Percentiles rank a stretch among this genome's conserved stretches.
Evolutionary conservation across 92 coral and sea anemone species (phyloP).

Genomic region (Scolanthus callimorphus): DNA sequence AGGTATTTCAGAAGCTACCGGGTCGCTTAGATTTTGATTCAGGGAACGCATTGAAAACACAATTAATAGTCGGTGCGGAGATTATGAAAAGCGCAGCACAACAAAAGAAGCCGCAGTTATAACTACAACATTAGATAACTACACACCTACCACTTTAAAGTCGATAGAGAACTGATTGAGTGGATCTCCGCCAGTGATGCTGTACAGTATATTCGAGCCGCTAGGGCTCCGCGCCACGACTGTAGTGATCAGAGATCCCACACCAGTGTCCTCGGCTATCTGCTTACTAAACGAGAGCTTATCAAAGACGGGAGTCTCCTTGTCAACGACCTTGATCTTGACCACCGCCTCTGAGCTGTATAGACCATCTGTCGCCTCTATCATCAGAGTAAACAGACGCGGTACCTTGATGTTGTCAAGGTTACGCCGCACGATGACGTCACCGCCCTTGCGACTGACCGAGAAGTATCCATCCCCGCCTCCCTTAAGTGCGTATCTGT

Average conservation of each 20-base stretch:
- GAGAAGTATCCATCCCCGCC: slow-evolving; percentile 69
- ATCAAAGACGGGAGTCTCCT: slow-evolving; percentile 92
- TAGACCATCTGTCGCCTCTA: slow-evolving; percentile 77
- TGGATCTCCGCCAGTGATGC: slow-evolving; percentile 78
- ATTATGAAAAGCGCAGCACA: too few relatives aligned
- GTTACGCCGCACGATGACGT: slow-evolving; percentile 44
- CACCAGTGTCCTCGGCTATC: slow-evolving; percentile 55
- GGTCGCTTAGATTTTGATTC: too few relatives aligned
- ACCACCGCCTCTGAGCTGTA: slow-evolving; percentile 64
- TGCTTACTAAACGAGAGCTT: slow-evolving; percentile 62
- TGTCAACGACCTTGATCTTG: slow-evolving; percentile 85
- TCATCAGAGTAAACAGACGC: slow-evolving; percentile 64
- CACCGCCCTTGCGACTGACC: slow-evolving; percentile 57
- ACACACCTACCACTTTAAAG: too few relatives aligned
- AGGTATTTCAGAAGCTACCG: too few relatives aligned
- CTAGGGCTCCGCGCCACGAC: slow-evolving; percentile 91
- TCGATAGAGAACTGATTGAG: slow-evolving; percentile 78
- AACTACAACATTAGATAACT: too few relatives aligned
- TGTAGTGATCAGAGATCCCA: slow-evolving; percentile 46
- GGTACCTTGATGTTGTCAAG: slow-evolving; percentile 71
- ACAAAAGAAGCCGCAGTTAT: too few relatives aligned
- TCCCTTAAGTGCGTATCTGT: slow-evolving; percentile 69
- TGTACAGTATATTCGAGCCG: slow-evolving; percentile 69
- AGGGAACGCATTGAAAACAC: too few relatives aligned
- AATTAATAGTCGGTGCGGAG: too few relatives aligned